Conservation (phyloP, 2,797 vertebrate species). For the Cuniculus paca region DNA sequence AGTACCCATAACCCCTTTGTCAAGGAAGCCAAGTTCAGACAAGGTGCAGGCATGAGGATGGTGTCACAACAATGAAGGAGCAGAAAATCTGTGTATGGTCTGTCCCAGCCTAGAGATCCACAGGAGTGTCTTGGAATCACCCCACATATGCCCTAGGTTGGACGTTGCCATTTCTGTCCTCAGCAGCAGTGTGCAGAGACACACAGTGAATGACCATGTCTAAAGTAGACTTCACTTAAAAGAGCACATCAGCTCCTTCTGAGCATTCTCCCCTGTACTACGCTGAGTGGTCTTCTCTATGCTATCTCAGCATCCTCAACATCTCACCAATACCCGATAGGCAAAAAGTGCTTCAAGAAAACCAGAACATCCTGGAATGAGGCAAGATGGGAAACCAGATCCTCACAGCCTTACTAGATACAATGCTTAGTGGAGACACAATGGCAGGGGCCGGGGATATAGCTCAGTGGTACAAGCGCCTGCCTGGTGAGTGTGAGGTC, state of each 20-base stretch:
- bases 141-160: background rate
- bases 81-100: background rate
- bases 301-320: background rate
- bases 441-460: too few species aligned
- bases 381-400: background rate
- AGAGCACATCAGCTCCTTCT: background rate
- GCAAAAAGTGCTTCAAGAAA: background rate
- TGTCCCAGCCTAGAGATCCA: background rate
- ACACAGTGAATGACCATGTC: background rate
- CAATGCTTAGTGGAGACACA: background rate
- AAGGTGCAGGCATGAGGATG: background rate
- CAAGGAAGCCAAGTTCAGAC: too few species aligned
- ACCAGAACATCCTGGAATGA: background rate
- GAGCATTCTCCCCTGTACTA: background rate
- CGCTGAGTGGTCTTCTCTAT: background rate
- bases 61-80: background rate
- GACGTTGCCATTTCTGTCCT: background rate
- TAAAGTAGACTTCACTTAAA: background rate
- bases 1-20: background rate
- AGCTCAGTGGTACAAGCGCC: too few species aligned
- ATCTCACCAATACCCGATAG: background rate
- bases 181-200: background rate
- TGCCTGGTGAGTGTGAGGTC: too few species aligned
- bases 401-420: background rate
- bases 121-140: background rate